Percentiles rank a stretch among this genome's conserved stretches.
Evolutionary conservation across 2,888 invertebrate species (phyloP).

Genomic region (Cryptophagus acutangulus): DNA sequence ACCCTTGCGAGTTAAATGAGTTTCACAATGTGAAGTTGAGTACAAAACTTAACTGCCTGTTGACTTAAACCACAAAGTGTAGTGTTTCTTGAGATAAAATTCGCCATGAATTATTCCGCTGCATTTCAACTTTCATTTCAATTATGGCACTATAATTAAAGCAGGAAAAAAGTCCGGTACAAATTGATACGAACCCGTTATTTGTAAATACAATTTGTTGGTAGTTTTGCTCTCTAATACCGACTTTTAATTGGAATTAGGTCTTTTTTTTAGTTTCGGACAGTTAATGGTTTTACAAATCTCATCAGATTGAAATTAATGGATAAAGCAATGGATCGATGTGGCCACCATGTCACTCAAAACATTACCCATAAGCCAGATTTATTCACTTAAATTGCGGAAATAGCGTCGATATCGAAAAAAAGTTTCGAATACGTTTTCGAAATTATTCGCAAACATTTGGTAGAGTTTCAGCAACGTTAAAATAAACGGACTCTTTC

Average conservation of each 20-base stretch:
- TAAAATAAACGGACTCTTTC: too few relatives aligned
- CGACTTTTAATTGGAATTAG: conserved; percentile 5
- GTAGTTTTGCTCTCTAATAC: too few relatives aligned
- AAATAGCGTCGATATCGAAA: too few relatives aligned
- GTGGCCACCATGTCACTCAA: conserved; percentile 4
- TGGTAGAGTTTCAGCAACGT: too few relatives aligned
- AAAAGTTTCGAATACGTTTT: too few relatives aligned
- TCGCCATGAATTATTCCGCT: too few relatives aligned
- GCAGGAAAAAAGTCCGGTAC: not conserved
- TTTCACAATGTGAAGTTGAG: not conserved
- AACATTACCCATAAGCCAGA: conserved; percentile 3
- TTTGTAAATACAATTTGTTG: not conserved
- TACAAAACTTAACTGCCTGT: not conserved
- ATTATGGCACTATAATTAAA: not conserved
- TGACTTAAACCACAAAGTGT: not conserved
- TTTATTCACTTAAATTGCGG: conserved; percentile 6
- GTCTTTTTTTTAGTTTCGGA: conserved; percentile 6
- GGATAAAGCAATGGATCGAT: conserved; percentile 8
- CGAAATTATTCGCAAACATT: too few relatives aligned
- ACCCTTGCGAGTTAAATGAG: too few relatives aligned
- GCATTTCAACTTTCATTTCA: not conserved
- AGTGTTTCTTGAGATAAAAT: not conserved
- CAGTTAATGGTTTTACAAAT: conserved; percentile 8
- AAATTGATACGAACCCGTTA: too few relatives aligned
- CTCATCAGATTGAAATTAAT: conserved; percentile 8